Percentiles rank a stretch among this genome's conserved stretches.
These are phyloP conservation scores for Oreochromis grahami DNA, from an alignment of 2,797 vertebrate genomes.

Conservation along the genomic window DNA sequence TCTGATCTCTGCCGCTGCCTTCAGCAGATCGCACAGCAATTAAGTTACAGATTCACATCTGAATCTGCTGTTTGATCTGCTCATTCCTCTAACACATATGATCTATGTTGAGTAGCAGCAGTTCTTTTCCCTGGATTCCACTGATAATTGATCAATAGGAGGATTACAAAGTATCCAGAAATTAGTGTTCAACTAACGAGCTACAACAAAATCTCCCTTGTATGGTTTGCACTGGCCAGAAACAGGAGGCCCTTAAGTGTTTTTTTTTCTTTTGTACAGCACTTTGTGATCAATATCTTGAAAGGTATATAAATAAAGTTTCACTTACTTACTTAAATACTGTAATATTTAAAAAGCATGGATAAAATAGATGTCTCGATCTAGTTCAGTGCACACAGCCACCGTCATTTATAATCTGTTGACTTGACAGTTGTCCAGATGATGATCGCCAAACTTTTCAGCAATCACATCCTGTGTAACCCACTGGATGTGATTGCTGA, in stretches of 20 bases:
- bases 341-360: background rate
- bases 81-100: background rate
- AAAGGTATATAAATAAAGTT: background rate
- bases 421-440: background rate
- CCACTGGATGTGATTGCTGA: background rate
- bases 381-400: background rate
- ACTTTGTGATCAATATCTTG: background rate
- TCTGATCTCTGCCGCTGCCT: constrained; percentile 25
- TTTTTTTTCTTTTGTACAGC: background rate
- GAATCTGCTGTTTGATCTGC: background rate
- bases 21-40: background rate
- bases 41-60: background rate
- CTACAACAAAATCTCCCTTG: background rate
- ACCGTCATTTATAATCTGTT: background rate
- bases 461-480: background rate
- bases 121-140: background rate
- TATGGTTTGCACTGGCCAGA: background rate
- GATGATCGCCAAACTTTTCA: background rate
- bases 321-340: background rate
- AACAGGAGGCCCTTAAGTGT: accelerated
- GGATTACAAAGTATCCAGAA: background rate
- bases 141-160: background rate
- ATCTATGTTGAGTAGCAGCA: background rate
- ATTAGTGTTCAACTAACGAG: background rate
- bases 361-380: background rate